Evolutionary conservation across 2,888 invertebrate genomes (phyloP), one percentile per base, ranked within the genome.

Genomic region (Phymatocera aterrima): DNA sequence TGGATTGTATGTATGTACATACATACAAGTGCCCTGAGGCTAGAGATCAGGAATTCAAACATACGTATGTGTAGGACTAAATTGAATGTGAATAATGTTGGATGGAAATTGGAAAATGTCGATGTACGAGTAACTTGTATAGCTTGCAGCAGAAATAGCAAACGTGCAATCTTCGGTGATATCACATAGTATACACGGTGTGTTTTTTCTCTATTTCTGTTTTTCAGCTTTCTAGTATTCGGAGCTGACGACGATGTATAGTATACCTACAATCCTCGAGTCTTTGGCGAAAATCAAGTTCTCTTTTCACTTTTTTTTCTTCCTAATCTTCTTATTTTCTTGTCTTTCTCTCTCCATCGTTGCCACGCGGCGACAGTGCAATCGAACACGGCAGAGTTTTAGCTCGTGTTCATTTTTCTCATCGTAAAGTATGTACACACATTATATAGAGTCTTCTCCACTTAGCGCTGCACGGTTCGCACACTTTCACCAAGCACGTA

Each of bases 401-500:
- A 68, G 61, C 79, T 43, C 77, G 72, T 74, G 78, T 78, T 77
- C 83, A 84, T 81, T 80, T 81, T 83, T 82, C 81, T 78, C 60
- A 75, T 51, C 51, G 51, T 37, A 51, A 12, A 43, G 68, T n/a
- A n/a, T n/a, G n/a, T n/a, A n/a, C n/a, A n/a, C n/a, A n/a, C n/a
- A n/a, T n/a, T n/a, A n/a, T n/a, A n/a, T n/a, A n/a, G n/a, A n/a
- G n/a, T n/a, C n/a, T n/a, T n/a, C n/a, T n/a, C n/a, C n/a, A 3
- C 31, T 28, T 12, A 12, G 8, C 54, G 78, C 80, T 80, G 82
- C 82, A 24, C 78, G 82, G 84, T 86, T 87, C 86, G 86, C 87
- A 86, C 86, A 87, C 87, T 88, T 88, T 88, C 88, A 86, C 88
- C 86, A 8, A 68, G 43, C 43, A 43, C 68, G 68, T 43, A 46